Percentiles rank a stretch among this genome's conserved stretches.
Evolutionary conservation across 2,888 invertebrate species (phyloP).

Genomic region (Neoaliturus tenellus): DNA sequence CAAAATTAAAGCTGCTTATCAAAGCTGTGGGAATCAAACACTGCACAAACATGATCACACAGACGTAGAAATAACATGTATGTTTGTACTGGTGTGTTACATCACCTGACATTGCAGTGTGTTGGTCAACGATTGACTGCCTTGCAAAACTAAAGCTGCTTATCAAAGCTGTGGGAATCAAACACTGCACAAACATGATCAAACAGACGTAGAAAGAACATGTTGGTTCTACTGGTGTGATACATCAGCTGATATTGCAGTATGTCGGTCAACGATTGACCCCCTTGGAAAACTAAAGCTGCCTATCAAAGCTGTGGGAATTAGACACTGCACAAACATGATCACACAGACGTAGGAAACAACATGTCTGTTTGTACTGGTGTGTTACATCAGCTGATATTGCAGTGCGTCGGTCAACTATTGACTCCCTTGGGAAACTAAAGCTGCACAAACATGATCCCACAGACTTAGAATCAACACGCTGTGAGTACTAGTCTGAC

Average conservation of each 20-base stretch:
- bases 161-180: not conserved
- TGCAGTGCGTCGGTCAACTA: not conserved
- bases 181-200: not conserved
- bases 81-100: too few species aligned
- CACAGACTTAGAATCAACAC: not conserved
- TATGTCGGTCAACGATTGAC: not conserved
- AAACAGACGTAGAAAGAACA: not conserved
- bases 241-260: not conserved
- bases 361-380: not conserved
- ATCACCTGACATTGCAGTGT: too few species aligned
- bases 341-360: not conserved
- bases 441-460: not conserved
- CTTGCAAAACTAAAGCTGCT: too few species aligned
- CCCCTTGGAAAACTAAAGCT: too few species aligned
- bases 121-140: too few species aligned
- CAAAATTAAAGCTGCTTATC: too few species aligned
- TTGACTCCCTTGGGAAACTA: not conserved
- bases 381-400: not conserved
- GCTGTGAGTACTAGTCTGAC: not conserved
- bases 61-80: too few species aligned
- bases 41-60: too few species aligned
- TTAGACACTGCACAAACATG: not conserved
- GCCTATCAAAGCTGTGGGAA: not conserved
- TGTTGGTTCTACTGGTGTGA: not conserved
- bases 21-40: too few species aligned